Evolutionary conservation across 2,797 vertebrate species (phyloP).

Genomic region (Molossus molossus): DNA sequence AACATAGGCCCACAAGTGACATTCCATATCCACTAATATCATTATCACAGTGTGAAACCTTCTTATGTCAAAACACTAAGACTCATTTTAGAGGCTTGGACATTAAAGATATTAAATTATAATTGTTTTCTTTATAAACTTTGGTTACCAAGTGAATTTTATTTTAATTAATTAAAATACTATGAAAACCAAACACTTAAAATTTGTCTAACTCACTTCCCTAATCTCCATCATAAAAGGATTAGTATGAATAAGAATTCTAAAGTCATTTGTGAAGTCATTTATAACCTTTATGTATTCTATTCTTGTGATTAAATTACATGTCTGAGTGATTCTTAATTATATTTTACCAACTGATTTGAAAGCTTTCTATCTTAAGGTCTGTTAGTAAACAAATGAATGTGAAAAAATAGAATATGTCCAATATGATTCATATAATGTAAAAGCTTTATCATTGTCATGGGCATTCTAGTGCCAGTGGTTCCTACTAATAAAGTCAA

Average conservation of each 20-base stretch:
- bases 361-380: conserved; percentile 92
- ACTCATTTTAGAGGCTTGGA: conserved; percentile 62
- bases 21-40: conserved; percentile 32
- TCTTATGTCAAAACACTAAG: conserved; percentile 56
- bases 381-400: conserved; percentile 91
- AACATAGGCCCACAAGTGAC: conserved; percentile 35
- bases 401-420: conserved; percentile 79
- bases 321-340: conserved; percentile 95
- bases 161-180: conserved; percentile 86
- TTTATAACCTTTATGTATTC: conserved; percentile 90
- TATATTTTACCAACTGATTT: conserved; percentile 92
- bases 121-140: conserved; percentile 80
- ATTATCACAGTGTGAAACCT: conserved; percentile 58
- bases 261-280: conserved; percentile 88
- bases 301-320: conserved; percentile 93
- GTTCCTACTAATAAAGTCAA: conserved; percentile 82
- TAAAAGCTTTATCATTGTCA: conserved; percentile 85
- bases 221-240: conserved; percentile 87
- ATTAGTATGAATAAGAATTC: conserved; percentile 86
- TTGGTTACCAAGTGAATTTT: conserved; percentile 79
- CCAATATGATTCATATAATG: conserved; percentile 82
- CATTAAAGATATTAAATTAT: conserved; percentile 74
- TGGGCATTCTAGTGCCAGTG: conserved; percentile 59
- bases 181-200: conserved; percentile 86
- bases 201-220: conserved; percentile 82